A percentile compares a stretch with the other conserved stretches of the same genome.
Evolutionary conservation across 2,888 invertebrate genomes (phyloP).

Genomic region (Agrotis exclamationis): DNA sequence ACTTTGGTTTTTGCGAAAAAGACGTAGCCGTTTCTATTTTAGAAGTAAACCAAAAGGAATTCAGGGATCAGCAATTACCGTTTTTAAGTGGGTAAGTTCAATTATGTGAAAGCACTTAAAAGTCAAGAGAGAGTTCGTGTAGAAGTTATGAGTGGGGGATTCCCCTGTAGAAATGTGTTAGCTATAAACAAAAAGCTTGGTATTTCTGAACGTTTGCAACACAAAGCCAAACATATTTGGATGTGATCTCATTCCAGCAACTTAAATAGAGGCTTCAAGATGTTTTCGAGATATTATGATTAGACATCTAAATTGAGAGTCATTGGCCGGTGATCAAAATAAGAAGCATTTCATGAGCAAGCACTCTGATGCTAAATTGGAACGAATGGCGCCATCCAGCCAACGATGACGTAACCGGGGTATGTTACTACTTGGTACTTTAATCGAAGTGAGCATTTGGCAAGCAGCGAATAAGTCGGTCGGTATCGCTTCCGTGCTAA

Average conservation of each 20-base stretch:
- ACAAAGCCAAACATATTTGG: constrained; percentile 17
- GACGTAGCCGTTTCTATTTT: constrained; percentile 10
- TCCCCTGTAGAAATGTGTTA: constrained; percentile 11
- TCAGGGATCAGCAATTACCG: background rate
- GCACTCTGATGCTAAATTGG: constrained; percentile 58
- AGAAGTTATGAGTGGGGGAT: constrained; percentile 4
- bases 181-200: constrained; percentile 15
- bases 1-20: background rate
- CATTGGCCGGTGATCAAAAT: constrained; percentile 58
- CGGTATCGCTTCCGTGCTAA: constrained; percentile 63
- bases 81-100: background rate
- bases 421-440: constrained; percentile 50
- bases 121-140: background rate
- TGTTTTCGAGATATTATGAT: constrained; percentile 38
- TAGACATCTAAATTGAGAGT: constrained; percentile 51
- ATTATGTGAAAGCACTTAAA: constrained; percentile 6
- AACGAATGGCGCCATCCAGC: constrained; percentile 60
- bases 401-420: constrained; percentile 57
- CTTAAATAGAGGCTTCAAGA: constrained; percentile 28
- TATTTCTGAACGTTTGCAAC: constrained; percentile 22
- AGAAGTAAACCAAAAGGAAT: background rate
- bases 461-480: constrained; percentile 59
- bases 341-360: constrained; percentile 60
- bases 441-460: constrained; percentile 62
- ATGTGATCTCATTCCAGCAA: constrained; percentile 27